Percentiles rank a stretch among this genome's conserved stretches.
These are phyloP conservation scores for Cyanocitta stelleri DNA, from an alignment of 2,113 vertebrate genomes.

Conservation along the genomic window DNA sequence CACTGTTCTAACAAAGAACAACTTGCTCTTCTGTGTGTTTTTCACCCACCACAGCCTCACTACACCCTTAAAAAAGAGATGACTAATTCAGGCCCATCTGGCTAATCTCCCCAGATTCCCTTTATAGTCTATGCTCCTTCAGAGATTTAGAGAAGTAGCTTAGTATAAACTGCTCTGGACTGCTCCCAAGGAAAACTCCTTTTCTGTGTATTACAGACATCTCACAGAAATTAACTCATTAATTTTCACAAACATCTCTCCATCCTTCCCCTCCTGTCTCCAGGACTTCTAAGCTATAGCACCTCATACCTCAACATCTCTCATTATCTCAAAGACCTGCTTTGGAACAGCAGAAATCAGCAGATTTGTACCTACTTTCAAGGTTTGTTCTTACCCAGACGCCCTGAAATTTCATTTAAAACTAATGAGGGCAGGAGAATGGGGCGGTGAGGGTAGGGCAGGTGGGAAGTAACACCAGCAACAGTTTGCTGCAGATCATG, in stretches of 20 bases:
- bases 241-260: background rate
- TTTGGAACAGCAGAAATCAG: background rate
- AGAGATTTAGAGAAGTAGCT: constrained; percentile 60
- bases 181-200: background rate
- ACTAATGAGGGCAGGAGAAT: background rate
- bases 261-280: background rate
- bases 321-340: background rate
- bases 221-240: background rate
- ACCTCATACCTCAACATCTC: background rate
- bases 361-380: background rate
- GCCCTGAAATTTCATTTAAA: background rate
- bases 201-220: background rate
- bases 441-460: background rate
- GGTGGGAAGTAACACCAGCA: background rate
- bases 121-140: constrained; percentile 25
- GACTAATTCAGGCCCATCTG: constrained; percentile 38
- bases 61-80: background rate
- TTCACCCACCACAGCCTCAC: background rate
- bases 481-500: background rate
- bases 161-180: constrained; percentile 41
- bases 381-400: background rate
- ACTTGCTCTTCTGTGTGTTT: background rate
- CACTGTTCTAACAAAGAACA: background rate
- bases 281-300: background rate
- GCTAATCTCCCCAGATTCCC: constrained; percentile 41